Evolutionary conservation across 2,113 vertebrate genomes (phyloP), one percentile per base, ranked within the genome.

Genomic region (Shinisaurus crocodilurus): DNA sequence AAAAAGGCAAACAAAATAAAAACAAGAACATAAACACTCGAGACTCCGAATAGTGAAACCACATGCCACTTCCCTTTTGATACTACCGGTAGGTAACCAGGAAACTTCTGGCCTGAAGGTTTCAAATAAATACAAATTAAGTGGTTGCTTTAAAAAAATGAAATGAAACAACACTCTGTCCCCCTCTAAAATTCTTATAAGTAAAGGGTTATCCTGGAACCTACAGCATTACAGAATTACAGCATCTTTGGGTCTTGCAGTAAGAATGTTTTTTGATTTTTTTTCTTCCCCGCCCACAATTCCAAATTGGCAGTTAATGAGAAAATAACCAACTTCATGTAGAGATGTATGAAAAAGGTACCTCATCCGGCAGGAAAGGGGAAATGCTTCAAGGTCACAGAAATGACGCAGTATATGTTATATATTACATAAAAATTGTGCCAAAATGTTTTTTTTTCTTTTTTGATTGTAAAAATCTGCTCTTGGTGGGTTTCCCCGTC

Each of bases 371-470:
- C 74, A 88, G 86, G 90, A 79, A 88, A 88, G 76, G 87, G 87
- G 75, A 85, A 91, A 85, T 85, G 87, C 75, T 88, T 85, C 82
- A 85, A 88, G 82, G 87, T 91, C 90, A 91, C 90, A 91, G 82
- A 91, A 85, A 91, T 91, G 90, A 80, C 54, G 87, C 87, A 72
- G 75, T 91, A 85, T 88, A 88, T 88, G 90, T 72, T 88, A 89
- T 91, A 91, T 91, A 91, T 91, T 81, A 88, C 87, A 91, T 91
- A 91, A 91, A 91, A 91, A 91, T 91, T 89, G 87, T 89, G 90
- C 90, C 90, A 91, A 91, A 91, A 91, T 90, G 88, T 86, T 79
- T 90, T 69, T 84, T 89, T 54, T 65, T 40, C n/a, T 60, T 69
- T 85, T 90, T 86, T 88, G 90, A 91, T 88, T 85, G 82, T 91